Evolutionary conservation across 2,888 invertebrate genomes (phyloP).

Genomic region (Lasioglossum leucozonium): DNA sequence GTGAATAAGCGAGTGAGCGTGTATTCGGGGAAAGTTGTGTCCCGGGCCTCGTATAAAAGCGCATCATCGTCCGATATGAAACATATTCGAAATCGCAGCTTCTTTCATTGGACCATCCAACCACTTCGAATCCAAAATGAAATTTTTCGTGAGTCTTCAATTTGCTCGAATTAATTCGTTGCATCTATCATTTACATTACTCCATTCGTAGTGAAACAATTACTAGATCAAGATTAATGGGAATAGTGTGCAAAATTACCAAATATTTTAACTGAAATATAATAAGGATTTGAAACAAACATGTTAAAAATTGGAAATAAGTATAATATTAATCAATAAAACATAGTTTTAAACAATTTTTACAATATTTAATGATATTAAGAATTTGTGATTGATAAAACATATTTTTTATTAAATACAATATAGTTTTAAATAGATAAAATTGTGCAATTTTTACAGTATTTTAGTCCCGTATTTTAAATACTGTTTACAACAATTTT

Average conservation of each 20-base stretch:
- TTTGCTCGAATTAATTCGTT: neutral
- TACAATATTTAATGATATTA: neutral
- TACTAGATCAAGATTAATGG: too few relatives aligned
- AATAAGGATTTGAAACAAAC: too few relatives aligned
- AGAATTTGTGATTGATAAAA: neutral
- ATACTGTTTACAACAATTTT: neutral
- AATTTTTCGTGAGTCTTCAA: conserved; percentile 79
- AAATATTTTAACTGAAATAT: neutral
- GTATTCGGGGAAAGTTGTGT: conserved; percentile 76
- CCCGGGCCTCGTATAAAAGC: conserved; percentile 79
- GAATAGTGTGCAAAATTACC: too few relatives aligned
- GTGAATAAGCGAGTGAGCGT: conserved; percentile 28
- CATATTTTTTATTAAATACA: neutral
- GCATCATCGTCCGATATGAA: conserved; percentile 69
- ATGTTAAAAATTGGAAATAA: too few relatives aligned
- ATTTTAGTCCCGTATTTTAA: neutral
- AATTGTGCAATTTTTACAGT: too few relatives aligned
- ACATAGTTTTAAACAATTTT: neutral
- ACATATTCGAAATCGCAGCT: conserved; percentile 73
- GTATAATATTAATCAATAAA: neutral
- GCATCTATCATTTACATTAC: neutral
- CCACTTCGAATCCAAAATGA: conserved; percentile 74
- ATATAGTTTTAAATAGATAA: too few relatives aligned
- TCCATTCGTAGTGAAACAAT: neutral
- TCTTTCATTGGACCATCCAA: conserved; percentile 56